Base-by-base conservation (phyloP, 1,140 invertebrate species). In the Drosophila gunungcola region DNA sequence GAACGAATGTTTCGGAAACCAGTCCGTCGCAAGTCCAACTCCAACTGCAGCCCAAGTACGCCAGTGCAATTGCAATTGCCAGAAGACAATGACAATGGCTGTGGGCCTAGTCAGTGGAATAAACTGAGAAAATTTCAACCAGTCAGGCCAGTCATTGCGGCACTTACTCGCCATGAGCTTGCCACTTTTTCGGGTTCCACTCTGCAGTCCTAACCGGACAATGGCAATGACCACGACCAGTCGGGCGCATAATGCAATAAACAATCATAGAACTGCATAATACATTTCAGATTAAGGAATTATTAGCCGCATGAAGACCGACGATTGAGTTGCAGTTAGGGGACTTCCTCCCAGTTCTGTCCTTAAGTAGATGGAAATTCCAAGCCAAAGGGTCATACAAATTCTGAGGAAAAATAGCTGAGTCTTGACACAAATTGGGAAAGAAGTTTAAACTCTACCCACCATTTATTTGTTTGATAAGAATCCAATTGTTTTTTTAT, bases 271-370 rank as follows among this genome's bases (percentile, higher is more conserved):
- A 88, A 86, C 73, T 86, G 84, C 83, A 86, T 88, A 76, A 86
- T 86, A 79, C 84, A 88, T 86, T 79, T 78, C 60, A 83, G 83
- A 83, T 86, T 88, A 88, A 83, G 56, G 88, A 86, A 86, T 88
- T 86, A 86, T 86, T 83, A 88, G 84, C 75, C 67, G 49, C 63
- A 77, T 58, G 34, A 34, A 42, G 58, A 12, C 0, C 29, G 27
- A 21, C 32, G 7, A 41, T 10, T 39, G 27, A n/a, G 32, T 29
- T 38, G 45, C 29, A 49, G 46, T 27, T 36, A 39, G 39, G 39
- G 39, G 25, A 7, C 21, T 42, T 29, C 64, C 27, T 34, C 2
- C 10, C 12, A 29, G 27, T 11, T 34, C 11, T 16, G 21, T 36
- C 25, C 12, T 41, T 12, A 3, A 5, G 9, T 25, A 12, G 10